Conservation (phyloP, 2,888 invertebrate species). For the Polydrusus pterygomalis region DNA sequence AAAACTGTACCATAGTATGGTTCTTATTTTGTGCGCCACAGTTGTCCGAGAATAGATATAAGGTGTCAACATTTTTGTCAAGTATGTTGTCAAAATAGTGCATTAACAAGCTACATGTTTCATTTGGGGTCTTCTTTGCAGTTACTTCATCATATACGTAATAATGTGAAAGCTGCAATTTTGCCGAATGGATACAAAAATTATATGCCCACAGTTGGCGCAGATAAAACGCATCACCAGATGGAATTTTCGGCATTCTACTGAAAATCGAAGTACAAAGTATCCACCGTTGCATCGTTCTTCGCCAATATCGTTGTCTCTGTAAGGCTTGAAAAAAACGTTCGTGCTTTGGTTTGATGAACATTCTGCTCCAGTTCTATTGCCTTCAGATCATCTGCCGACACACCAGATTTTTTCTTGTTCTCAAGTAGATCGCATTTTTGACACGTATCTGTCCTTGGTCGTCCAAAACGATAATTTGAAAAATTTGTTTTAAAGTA, state of each 20-base stretch:
- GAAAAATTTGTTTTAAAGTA: not conserved
- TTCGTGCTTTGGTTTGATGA: not conserved
- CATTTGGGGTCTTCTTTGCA: not conserved
- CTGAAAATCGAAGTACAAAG: not conserved
- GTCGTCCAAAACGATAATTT: not conserved
- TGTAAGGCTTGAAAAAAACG: not conserved
- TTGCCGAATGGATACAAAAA: not conserved
- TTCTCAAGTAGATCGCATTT: not conserved
- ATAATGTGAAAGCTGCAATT: not conserved
- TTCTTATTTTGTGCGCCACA: constrained; percentile 4
- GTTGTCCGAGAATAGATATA: not conserved
- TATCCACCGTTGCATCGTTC: not conserved
- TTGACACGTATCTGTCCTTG: not conserved
- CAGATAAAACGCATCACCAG: not conserved
- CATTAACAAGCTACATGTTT: not conserved
- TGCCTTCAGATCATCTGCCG: not conserved
- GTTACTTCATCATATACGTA: not conserved
- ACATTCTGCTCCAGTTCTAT: not conserved
- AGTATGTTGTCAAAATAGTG: not conserved
- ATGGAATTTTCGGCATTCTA: not conserved
- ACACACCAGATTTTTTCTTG: not conserved
- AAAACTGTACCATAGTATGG: not conserved
- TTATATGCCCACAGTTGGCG: not conserved
- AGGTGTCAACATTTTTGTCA: not conserved
- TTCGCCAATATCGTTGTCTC: not conserved